Evolutionary conservation across 2,888 invertebrate species (phyloP), one percentile per base, ranked within the genome.

Genomic region (Agrochola circellaris): DNA sequence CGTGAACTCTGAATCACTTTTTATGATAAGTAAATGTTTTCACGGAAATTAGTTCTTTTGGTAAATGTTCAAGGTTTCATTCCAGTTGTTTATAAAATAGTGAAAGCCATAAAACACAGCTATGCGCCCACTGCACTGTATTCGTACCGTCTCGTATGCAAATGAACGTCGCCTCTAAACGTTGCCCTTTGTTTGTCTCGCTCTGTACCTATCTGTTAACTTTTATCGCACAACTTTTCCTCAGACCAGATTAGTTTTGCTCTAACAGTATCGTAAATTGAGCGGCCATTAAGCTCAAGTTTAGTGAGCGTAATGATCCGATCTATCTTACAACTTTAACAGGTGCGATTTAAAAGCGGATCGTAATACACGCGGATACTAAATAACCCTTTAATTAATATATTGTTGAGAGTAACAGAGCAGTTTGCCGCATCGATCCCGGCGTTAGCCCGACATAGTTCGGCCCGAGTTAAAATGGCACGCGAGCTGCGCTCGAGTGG

Each of bases 401-500:
- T 84, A 87, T 87, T 89, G 89, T 90, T 90, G 87, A 84, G 84
- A 87, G 87, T 61, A 81, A 70, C 48, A 87, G 87, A 84, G 81
- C 75, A 71, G 90, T 89, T 91, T 79, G 83, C 85, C 82, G 87
- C 90, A 92, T 92, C 89, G 91, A 91, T 89, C 86, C 83, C 74
- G 85, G 88, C 88, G 89, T 89, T 88, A 91, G 91, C 90, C 91
- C 91, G 91, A 90, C 91, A 93, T 93, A 93, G 94, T 94, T 94
- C 88, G 87, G 78, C 79, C 81, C 82, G 92, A 95, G 93, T 95
- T 95, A 91, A 93, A 95, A 93, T 93, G 91, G 93, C 92, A 93
- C 92, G 93, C 91, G 92, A 94, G 94, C 92, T 94, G 94, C 93
- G 92, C 93, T 92, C 93, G 91, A 94, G 94, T 93, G 90, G 94